Conservation (phyloP, 2,888 invertebrate genomes). For the Ennomos quercinarius region DNA sequence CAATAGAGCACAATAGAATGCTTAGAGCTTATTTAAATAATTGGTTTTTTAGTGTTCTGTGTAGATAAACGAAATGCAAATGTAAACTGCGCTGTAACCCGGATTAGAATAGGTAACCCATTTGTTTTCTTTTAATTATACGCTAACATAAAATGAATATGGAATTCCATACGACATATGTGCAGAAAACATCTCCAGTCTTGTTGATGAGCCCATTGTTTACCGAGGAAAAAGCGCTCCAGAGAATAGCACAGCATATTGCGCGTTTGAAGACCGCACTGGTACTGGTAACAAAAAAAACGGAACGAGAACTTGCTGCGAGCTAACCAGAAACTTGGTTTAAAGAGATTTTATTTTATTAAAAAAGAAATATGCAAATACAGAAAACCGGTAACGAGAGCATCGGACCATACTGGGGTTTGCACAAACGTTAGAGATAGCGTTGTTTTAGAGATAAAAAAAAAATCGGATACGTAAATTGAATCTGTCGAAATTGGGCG, state of each 20-base stretch:
- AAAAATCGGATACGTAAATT: slow-evolving; percentile 34
- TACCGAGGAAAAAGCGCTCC: slow-evolving; percentile 33
- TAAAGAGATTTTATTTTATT: slow-evolving; percentile 36
- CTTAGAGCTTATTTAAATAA: too few species aligned
- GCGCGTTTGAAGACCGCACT: slow-evolving; percentile 50
- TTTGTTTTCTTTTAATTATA: background rate
- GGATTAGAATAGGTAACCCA: too few species aligned
- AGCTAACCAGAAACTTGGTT: slow-evolving; percentile 45
- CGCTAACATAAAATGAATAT: slow-evolving; percentile 15
- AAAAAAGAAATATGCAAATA: slow-evolving; percentile 39
- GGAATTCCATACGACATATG: slow-evolving; percentile 8
- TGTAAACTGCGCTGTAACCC: too few species aligned
- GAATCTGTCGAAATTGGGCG: slow-evolving; percentile 26
- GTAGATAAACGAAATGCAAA: too few species aligned
- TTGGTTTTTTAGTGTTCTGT: too few species aligned
- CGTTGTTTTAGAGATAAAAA: slow-evolving; percentile 30
- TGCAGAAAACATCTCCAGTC: slow-evolving; percentile 11
- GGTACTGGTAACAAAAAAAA: slow-evolving; percentile 46
- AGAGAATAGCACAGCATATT: slow-evolving; percentile 43
- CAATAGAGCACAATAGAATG: too few species aligned
- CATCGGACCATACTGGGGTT: slow-evolving; percentile 39
- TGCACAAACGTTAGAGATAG: slow-evolving; percentile 37
- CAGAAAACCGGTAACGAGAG: slow-evolving; percentile 47
- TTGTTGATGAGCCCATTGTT: slow-evolving; percentile 39
- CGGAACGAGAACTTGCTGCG: slow-evolving; percentile 45